Base-by-base conservation (phyloP, 2,797 vertebrate genomes). In the Epinephelus coioides region DNA sequence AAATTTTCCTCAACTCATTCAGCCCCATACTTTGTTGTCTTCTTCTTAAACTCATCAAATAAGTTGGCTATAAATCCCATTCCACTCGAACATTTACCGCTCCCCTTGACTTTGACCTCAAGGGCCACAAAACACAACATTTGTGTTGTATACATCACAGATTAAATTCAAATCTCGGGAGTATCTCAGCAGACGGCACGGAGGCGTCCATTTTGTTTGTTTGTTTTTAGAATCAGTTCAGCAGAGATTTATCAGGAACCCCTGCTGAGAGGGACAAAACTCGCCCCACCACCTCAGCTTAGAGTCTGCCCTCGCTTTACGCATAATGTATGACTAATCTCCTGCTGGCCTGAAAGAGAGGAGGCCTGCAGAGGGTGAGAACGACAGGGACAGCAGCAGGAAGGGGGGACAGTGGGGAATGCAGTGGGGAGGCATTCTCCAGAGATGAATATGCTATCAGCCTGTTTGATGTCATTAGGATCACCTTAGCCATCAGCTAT, bases 251-350 rank as follows among this genome's bases (percentile, higher is more conserved):
- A 90, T 88, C 73, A 44, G 59, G 43, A 67, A 44, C 64, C 72
- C 82, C 83, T 2, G 73, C 81, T 47, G 86, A 81, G 79, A 66
- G 21, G 79, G 50, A 76, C 72, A 74, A 82, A 80, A 61, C 53
- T 44, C 18, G 8, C 56, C 81, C 76, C 59, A 1, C 19, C 47
- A 0, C 47, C 73, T 25, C 1, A 77, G 49, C 78, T 81, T 51
- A 50, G 21, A 78, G 70, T 84, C 88, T 75, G 83, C 61, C 80
- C 64, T 68, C 25, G 30, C 66, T 69, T 70, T 75, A 59, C 62
- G 21, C 85, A 82, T 82, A 79, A 80, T 23, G 81, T 85, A 63
- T 78, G 76, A 88, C 77, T 88, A 90, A 91, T 89, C 81, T 81
- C 60, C 75, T n/a, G 17, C 64, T 69, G 74, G 78, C 62, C 79